Base-by-base conservation (phyloP, 2,113 vertebrate genomes). In the Edolisoma coerulescens region DNA sequence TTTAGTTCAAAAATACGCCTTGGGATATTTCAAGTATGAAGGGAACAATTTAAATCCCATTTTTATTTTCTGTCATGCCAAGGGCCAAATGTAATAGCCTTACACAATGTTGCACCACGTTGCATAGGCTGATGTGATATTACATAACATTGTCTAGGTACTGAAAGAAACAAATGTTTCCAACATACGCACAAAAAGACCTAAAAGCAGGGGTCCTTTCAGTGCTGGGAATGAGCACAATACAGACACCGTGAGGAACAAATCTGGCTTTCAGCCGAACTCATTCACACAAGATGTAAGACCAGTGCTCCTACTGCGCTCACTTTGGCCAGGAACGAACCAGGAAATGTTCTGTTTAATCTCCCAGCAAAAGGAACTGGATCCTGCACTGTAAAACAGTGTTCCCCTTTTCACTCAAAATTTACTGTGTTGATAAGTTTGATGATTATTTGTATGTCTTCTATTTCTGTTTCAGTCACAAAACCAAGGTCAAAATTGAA, bases 81-180 rank as follows among this genome's bases (percentile, higher is more conserved):
- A 92, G 26, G 85, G 92, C 64, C 47, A 94, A 64, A 94, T 54
- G 35, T 37, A 96, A 95, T 87, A 81, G 30, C 41, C 68, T 97
- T 97, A 95, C 2, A 30, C 92, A 96, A 94, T 35, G 18, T 64
- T 78, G 47, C 12, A 54, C 61, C 92, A 93, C 17, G 0, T 77
- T 86, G 76, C 88, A 52, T 3, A n/a, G 87, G 30, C 73, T 70
- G 82, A 92, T 78, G 93, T 67, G 68, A 28, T 41, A 60, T 95
- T 95, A 57, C 71, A 35, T 90, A 96, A 96, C 32, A 41, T 8
- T 45, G 33, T 5, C 37, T 61, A 57, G 61, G 27, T 91, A 86
- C 33, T 80, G 50, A 95, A 92, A 63, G 82, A 73, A 88, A 41
- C 17, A 44, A 90, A 61, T 33, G 9, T 64, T 92, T 95, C 75